Conservation (phyloP, 2,113 vertebrate genomes). For the Dicentrarchus labrax region DNA sequence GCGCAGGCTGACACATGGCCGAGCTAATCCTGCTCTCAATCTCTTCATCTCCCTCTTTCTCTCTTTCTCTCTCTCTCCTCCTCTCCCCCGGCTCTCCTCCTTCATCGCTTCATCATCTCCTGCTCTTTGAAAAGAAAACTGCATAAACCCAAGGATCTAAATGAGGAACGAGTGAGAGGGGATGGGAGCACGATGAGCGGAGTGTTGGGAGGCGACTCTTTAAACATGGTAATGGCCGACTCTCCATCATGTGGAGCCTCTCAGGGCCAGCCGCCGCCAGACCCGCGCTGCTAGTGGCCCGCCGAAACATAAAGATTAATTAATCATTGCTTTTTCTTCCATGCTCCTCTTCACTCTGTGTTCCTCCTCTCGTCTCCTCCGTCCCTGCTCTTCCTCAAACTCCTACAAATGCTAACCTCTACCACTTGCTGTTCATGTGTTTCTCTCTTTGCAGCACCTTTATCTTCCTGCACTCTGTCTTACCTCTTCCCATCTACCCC, state of each 20-base stretch:
- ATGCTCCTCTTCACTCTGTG: conserved; percentile 18
- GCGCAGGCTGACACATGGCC: conserved; percentile 40
- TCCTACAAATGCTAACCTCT: neutral
- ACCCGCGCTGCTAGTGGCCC: conserved; percentile 14
- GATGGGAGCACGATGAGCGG: conserved; percentile 26
- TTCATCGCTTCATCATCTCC: conserved; percentile 44
- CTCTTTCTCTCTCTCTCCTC: neutral
- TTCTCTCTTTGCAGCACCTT: conserved; percentile 25
- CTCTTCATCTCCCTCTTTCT: conserved; percentile 24
- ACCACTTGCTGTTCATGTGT: neutral
- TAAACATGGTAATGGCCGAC: conserved; percentile 66
- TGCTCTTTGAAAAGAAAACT: conserved; percentile 47
- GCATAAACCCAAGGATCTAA: conserved; percentile 35
- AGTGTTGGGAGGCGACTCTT: conserved; percentile 45
- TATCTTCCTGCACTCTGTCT: conserved; percentile 28
- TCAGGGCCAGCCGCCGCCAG: conserved; percentile 41
- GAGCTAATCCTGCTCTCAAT: conserved; percentile 53
- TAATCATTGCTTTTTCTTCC: conserved; percentile 59
- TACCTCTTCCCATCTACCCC: conserved; percentile 16
- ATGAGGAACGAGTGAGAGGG: conserved; percentile 37
- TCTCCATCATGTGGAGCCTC: conserved; percentile 57
- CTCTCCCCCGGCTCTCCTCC: neutral
- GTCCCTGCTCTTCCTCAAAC: conserved; percentile 21
- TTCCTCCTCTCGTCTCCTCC: conserved; percentile 11
- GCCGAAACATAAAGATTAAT: conserved; percentile 63